Evolutionary conservation across 2,797 vertebrate species (phyloP), one percentile per base, ranked within the genome.

Genomic region (Anolis apletophallus): DNA sequence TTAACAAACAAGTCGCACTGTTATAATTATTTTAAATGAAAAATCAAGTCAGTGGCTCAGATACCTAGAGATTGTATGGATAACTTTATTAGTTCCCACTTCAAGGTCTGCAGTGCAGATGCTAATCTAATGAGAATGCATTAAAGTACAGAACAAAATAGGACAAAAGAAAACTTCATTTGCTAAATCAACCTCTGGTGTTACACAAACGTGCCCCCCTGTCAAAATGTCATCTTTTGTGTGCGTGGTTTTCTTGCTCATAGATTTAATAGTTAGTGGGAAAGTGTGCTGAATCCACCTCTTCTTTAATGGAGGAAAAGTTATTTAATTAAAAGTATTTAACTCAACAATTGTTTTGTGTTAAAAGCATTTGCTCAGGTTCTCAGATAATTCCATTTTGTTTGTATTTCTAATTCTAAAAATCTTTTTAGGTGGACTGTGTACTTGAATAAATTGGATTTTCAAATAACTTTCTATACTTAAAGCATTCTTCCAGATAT

Each of bases 1-100:
- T 89, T 92, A 68, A 93, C 93, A 94, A 85, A 93, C 91, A 94
- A 91, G 86, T 3, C 2, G 83, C 76, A 77, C 90, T 89, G 73
- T 92, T 94, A 52, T 87, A 95, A 94, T 94, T 94, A 89, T 93
- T 95, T 94, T 88, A 94, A 94, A 95, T 94, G 80, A 94, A 94
- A 93, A 94, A 91, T 88, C 85, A 93, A 92, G 85, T 93, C 93
- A 89, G 76, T 90, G 91, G 67, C 88, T 90, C 90, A 93, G 92
- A 92, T 83, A 84, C 8, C 34, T 86, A 89, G 92, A 93, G 89
- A 93, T 87, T 90, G 89, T 82, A 86, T 55, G 68, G 90, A 91
- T 93, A 91, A 93, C 93, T 95, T 95, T 92, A 94, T 95, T 94
- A 95, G 91, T 92, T 96, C 88, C 85, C 81, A 90, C 83, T 84